These are phyloP conservation scores for Hoplias malabaricus DNA, from an alignment of 2,113 vertebrate genomes.

Conservation along the genomic window DNA sequence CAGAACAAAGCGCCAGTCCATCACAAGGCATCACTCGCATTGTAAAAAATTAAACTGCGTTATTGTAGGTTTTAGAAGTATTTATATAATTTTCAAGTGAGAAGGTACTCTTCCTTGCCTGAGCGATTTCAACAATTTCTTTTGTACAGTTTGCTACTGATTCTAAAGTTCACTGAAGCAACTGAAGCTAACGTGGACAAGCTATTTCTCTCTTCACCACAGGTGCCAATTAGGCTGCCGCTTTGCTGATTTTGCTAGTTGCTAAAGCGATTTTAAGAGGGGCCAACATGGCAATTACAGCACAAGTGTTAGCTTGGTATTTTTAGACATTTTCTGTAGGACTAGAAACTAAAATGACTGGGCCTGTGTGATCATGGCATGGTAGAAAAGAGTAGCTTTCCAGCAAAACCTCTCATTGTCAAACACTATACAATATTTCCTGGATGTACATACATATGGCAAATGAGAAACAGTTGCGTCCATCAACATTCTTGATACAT, in stretches of 20 bases:
- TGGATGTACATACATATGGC: background rate
- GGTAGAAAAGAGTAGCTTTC: background rate
- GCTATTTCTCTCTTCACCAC: constrained; percentile 58
- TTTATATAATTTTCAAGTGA: background rate
- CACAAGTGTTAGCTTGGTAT: constrained; percentile 70
- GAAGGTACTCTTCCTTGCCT: background rate
- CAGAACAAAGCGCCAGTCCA: no score
- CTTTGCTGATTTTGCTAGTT: constrained; percentile 70
- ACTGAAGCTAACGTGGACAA: constrained; percentile 68
- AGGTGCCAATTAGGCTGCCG: constrained; percentile 76
- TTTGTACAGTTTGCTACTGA: background rate
- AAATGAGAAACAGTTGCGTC: constrained; percentile 12
- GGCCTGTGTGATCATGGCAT: constrained; percentile 58
- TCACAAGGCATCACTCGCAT: no score
- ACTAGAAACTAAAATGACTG: constrained; percentile 65
- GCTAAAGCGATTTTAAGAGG: constrained; percentile 71
- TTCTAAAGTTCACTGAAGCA: background rate
- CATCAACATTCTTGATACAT: background rate
- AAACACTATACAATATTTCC: constrained; percentile 5
- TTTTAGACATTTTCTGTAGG: constrained; percentile 75
- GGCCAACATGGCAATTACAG: constrained; percentile 71
- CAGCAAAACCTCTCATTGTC: background rate
- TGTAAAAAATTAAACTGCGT: no score
- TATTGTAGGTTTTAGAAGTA: background rate
- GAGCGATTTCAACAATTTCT: background rate